phyloP scores from a whole-genome alignment of 2,113 vertebrate genomes.

The Genyomyrus donnyi region DNA sequence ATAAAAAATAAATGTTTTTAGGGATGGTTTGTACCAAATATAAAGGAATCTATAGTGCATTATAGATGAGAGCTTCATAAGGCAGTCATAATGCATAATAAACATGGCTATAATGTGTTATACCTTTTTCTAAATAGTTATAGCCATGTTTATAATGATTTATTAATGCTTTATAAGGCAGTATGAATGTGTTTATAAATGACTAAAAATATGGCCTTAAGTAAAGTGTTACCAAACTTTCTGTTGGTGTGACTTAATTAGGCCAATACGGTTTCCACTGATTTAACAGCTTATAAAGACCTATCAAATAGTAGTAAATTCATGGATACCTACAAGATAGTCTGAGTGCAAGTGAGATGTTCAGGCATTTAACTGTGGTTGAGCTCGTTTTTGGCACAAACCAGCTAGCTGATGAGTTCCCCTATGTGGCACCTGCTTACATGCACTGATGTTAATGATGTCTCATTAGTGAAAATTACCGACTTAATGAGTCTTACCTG shows the following conservation, averaged over 20 bases:
- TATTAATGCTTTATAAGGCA: too few relatives aligned
- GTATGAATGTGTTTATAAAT: too few relatives aligned
- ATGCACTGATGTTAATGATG: background rate
- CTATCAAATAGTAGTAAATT: background rate
- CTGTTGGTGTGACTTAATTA: background rate
- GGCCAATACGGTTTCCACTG: background rate
- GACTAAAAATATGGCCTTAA: too few relatives aligned
- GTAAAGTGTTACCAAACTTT: background rate
- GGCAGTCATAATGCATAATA: too few relatives aligned
- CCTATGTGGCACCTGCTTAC: background rate
- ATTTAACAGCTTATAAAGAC: background rate
- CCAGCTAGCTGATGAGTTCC: background rate
- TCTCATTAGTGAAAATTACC: conserved; percentile 9
- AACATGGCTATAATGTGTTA: too few relatives aligned
- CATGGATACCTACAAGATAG: background rate
- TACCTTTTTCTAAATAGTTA: too few relatives aligned
- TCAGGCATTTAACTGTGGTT: background rate
- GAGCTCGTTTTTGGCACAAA: background rate
- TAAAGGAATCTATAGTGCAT: too few relatives aligned
- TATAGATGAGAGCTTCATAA: too few relatives aligned
- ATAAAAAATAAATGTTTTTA: background rate
- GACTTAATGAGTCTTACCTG: background rate
- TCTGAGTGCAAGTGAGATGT: background rate
- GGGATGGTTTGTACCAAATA: too few relatives aligned
- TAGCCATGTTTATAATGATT: too few relatives aligned